phyloP scores from a whole-genome alignment of 2,888 invertebrate genomes.

The Stenodera caucasica region DNA sequence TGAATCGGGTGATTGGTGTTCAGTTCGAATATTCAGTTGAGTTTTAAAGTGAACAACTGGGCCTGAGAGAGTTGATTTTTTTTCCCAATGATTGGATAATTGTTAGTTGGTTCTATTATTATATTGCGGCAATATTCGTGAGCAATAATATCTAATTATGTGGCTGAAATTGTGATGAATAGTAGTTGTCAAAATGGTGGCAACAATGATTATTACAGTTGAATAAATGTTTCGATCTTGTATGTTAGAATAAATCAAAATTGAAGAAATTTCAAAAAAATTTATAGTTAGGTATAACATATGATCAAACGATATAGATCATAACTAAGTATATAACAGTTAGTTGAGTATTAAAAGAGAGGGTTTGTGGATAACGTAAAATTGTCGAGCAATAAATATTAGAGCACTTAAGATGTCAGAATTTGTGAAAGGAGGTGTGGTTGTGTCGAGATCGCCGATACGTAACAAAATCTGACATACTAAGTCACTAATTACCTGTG shows the following conservation, averaged over 20 bases:
- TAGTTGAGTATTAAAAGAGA: conserved; percentile 27
- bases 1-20: too few relatives aligned
- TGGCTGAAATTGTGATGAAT: not conserved
- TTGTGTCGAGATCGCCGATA: conserved; percentile 48
- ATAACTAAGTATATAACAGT: conserved; percentile 35
- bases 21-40: too few relatives aligned
- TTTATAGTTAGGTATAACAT: conserved; percentile 35
- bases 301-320: conserved; percentile 50
- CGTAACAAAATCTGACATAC: conserved; percentile 52
- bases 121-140: not conserved
- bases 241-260: conserved; percentile 42
- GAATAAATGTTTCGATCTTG: not conserved
- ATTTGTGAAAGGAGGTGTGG: conserved; percentile 48
- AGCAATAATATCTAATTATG: conserved; percentile 8
- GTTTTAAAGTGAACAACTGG: too few relatives aligned
- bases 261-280: conserved; percentile 28
- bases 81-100: not conserved
- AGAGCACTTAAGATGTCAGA: conserved; percentile 51
- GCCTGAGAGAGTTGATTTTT: not conserved
- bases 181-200: not conserved
- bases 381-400: conserved; percentile 49
- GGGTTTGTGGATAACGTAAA: conserved; percentile 43
- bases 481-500: conserved; percentile 55
- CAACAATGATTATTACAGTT: conserved; percentile 9
- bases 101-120: not conserved